A percentile compares a stretch with the other conserved stretches of the same genome.
Conservation (phyloP, 92 coral and sea anemone genomes). For the Heliopora coerulea region DNA sequence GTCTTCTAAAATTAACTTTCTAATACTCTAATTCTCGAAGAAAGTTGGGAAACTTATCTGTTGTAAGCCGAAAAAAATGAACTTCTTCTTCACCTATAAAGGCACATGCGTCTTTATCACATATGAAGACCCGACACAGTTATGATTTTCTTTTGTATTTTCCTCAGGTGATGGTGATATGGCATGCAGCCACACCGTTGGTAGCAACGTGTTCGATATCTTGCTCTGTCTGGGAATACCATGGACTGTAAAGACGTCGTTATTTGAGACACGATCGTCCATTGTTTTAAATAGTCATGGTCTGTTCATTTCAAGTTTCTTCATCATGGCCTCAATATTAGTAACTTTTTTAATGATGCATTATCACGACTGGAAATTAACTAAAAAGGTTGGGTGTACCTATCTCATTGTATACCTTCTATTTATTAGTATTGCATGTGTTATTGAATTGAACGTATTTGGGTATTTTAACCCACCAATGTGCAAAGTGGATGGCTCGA, state of each 20-base stretch:
- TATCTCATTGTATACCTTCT: constrained; percentile 79
- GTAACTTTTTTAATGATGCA: constrained; percentile 78
- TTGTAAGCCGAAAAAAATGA: too few species aligned
- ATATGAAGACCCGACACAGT: too few species aligned
- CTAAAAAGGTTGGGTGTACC: constrained; percentile 84
- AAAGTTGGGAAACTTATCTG: too few species aligned
- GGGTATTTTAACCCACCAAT: constrained; percentile 89
- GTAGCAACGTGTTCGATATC: constrained; percentile 96
- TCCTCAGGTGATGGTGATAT: constrained; percentile 93
- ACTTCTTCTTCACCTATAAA: too few species aligned
- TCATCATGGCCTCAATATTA: constrained; percentile 88
- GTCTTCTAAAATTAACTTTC: too few species aligned
- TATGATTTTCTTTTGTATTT: too few species aligned
- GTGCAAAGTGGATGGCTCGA: constrained; percentile 66
- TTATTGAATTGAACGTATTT: constrained; percentile 89
- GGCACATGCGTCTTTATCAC: too few species aligned
- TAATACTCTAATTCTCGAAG: too few species aligned
- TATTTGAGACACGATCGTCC: constrained; percentile 84
- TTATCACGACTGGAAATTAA: constrained; percentile 78
- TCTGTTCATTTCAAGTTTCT: constrained; percentile 87
- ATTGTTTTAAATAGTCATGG: constrained; percentile 96
- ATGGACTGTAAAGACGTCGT: constrained; percentile 92
- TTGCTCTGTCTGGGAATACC: constrained; percentile 92
- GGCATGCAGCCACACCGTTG: constrained; percentile 98
- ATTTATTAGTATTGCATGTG: constrained; percentile 79